Percentiles rank a stretch among this genome's conserved stretches.
Evolutionary conservation across 2,113 vertebrate genomes (phyloP).

Genomic region (Hystrix cristata): DNA sequence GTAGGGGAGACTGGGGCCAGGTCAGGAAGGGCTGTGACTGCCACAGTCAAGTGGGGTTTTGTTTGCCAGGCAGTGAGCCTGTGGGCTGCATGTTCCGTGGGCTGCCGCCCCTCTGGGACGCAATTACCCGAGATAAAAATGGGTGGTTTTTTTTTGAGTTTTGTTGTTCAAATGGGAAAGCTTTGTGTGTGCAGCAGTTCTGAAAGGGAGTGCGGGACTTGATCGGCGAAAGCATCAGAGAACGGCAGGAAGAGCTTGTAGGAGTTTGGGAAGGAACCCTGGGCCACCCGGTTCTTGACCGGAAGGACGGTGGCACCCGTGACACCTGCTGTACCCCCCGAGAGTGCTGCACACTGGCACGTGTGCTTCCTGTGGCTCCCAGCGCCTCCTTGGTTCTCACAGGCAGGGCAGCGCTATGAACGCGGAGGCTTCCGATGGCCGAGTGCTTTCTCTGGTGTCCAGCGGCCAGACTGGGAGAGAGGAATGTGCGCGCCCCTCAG

Average conservation of each 20-base stretch:
- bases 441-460: not conserved
- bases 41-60: not conserved
- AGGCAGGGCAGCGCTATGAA: not conserved
- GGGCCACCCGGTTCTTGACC: not conserved
- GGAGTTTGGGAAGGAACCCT: not conserved
- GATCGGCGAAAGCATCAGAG: not conserved
- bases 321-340: not conserved
- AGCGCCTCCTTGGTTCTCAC: not conserved
- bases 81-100: not conserved
- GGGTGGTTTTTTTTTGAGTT: not conserved
- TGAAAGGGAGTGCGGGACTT: not conserved
- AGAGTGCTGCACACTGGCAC: not conserved
- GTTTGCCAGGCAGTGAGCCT: not conserved
- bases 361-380: not conserved
- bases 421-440: not conserved
- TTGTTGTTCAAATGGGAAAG: constrained; percentile 43
- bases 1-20: not conserved
- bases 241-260: not conserved
- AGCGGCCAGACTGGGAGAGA: not conserved
- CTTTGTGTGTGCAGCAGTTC: not conserved
- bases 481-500: not conserved
- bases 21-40: not conserved
- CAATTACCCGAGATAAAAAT: constrained; percentile 61
- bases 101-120: constrained; percentile 40
- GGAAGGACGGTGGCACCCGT: not conserved